Base-by-base conservation (phyloP, 2,113 vertebrate genomes). In the Casuarius casuarius region DNA sequence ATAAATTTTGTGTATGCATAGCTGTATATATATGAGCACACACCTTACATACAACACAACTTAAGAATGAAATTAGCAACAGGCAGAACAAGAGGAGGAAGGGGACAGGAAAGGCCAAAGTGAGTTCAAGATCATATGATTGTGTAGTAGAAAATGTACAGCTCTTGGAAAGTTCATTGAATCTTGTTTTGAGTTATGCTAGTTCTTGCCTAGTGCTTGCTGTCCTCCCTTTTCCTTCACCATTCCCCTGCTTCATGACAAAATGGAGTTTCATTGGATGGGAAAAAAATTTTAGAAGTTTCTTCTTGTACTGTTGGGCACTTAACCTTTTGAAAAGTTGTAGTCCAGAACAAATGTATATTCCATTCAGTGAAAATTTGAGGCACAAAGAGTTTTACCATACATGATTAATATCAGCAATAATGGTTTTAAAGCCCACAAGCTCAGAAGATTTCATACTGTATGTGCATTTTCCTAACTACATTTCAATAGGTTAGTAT, bases 401-500 rank as follows among this genome's bases (percentile, higher is more conserved):
- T 35, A 67, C 12, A 33, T 7, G 6, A 74, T 59, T 77, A 3
- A 33, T 86, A 66, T 74, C 76, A 62, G 20, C 29, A 54, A 28
- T 86, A 80, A 84, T 13, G 23, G 19, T 8, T 59, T 89, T 90
- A 48, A 12, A 33, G 11, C 44, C 42, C 31, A 70, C 20, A 81
- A 84, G 16, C 17, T 81, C 61, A 52, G 59, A 87, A 44, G 6
- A 63, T 92, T 42, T 67, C 33, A 7, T 49, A 73, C 42, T 61
- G 31, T 82, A 18, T 33, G 26, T 76, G 35, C 52, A 52, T 52
- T 73, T 62, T 93, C 25, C 46, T n/a, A 18, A 67, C 49, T 84
- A 94, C 73, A 74, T 94, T 94, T 94, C 87, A 80, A n/a, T 46
- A 46, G 59, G 62, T 70, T 26, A 31, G 13, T 58, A 80, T 84